Evolutionary conservation across 2,888 invertebrate genomes (phyloP).

Genomic region (Xylophagus ater): DNA sequence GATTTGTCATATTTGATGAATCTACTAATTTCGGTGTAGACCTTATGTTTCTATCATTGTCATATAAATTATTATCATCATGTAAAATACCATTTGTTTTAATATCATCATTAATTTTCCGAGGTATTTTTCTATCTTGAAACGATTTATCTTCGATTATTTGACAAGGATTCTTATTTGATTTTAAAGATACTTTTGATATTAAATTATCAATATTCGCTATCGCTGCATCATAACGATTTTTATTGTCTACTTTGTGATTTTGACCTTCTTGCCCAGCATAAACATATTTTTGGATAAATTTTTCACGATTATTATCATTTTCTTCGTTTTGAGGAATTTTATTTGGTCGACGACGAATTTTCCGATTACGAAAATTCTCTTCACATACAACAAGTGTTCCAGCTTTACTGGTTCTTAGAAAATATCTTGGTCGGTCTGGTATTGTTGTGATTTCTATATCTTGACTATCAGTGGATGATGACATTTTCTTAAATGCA

Average conservation of each 20-base stretch:
- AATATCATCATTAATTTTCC: no score
- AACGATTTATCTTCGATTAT: no score
- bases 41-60: no score
- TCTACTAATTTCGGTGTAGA: no score
- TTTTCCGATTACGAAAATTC: constrained; percentile 32
- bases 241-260: neutral
- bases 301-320: no score
- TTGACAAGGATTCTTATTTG: neutral
- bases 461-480: constrained; percentile 32
- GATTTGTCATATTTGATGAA: no score
- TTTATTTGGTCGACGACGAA: constrained; percentile 26
- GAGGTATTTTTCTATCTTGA: no score
- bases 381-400: constrained; percentile 44
- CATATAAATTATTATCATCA: no score
- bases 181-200: constrained; percentile 5
- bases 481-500: constrained; percentile 29
- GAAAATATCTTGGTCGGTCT: constrained; percentile 35
- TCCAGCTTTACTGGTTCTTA: constrained; percentile 44
- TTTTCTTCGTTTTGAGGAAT: constrained; percentile 1
- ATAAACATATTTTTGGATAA: no score
- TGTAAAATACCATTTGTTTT: no score
- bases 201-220: constrained; percentile 9
- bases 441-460: constrained; percentile 19
- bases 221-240: constrained; percentile 5
- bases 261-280: no score